These are phyloP conservation scores for Planococcus citri DNA, from an alignment of 1,140 invertebrate genomes.

Conservation along the genomic window DNA sequence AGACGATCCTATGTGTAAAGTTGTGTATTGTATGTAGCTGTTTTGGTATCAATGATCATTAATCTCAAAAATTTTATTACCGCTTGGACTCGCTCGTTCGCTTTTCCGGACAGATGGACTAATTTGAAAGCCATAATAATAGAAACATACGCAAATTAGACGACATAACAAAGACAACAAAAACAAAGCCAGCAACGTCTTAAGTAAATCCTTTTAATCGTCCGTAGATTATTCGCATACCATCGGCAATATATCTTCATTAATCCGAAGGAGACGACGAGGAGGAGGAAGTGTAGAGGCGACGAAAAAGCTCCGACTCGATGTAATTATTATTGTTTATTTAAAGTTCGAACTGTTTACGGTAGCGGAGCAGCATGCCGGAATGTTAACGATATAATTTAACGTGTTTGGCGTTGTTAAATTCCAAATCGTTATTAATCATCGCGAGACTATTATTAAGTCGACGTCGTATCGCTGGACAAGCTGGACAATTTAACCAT, in stretches of 20 bases:
- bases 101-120: too few relatives aligned
- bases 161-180: too few relatives aligned
- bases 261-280: not conserved
- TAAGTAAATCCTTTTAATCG: too few relatives aligned
- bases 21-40: too few relatives aligned
- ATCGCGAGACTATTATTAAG: constrained; percentile 2
- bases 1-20: too few relatives aligned
- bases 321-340: constrained; percentile 1
- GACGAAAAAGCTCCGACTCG: not conserved
- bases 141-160: too few relatives aligned
- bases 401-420: not conserved
- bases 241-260: not conserved
- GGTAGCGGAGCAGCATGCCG: too few relatives aligned
- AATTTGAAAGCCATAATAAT: too few relatives aligned
- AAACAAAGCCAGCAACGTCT: too few relatives aligned
- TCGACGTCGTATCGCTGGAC: not conserved
- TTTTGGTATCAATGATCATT: too few relatives aligned
- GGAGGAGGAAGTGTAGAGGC: not conserved
- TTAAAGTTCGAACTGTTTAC: not conserved
- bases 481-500: not conserved
- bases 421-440: constrained; percentile 4
- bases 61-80: too few relatives aligned
- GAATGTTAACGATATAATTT: constrained; percentile 8
- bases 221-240: not conserved
- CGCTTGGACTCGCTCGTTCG: too few relatives aligned